Base-by-base conservation (phyloP, 2,888 invertebrate species). In the Tigriopus californicus region DNA sequence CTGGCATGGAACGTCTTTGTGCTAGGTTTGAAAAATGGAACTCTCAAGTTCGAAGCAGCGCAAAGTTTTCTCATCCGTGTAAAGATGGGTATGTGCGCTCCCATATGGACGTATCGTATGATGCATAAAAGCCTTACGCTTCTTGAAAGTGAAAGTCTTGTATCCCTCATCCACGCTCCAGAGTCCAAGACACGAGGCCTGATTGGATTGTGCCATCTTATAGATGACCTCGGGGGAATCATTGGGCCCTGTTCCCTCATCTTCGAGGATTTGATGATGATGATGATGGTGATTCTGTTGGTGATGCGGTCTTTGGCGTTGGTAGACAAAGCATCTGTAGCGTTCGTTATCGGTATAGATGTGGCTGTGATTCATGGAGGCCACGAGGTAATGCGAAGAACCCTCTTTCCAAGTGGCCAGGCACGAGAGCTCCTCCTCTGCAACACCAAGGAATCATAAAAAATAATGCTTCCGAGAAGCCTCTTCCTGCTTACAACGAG, bases 311-410 rank as follows among this genome's bases (percentile, higher is more conserved):
- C 52, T 5, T 18, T 44, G 44, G 18, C 46, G 85, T 76, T 88
- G 89, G 74, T 88, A 90, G 62, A 92, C 92, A 76, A 92, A 92
- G 75, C 94, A 94, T 65, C 92, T 78, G 75, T 88, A 94, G 64
- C 89, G 80, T 71, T 91, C 90, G 71, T 91, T 90, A 74, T 87
- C 86, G 68, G 85, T 85, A 65, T 88, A 84, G 62, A 85, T 85
- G 74, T 88, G 88, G 71, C 82, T 82, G 75, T 88, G 87, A 67
- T 86, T 85, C 62, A 91, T 79, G 71, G 87, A 83, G 58, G 90
- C 90, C 61, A 91, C 89, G 64, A 91, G 77, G 74, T 89, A 91
- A 61, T 89, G 79, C 58, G 86, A 82, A 68, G 88, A 89, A 60
- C 91, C 90, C 71, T 91, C 91, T 73, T 90, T 90, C 91, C 91